Base-by-base conservation (phyloP, 2,888 invertebrate genomes). In the Torymus aiolomorphi region DNA sequence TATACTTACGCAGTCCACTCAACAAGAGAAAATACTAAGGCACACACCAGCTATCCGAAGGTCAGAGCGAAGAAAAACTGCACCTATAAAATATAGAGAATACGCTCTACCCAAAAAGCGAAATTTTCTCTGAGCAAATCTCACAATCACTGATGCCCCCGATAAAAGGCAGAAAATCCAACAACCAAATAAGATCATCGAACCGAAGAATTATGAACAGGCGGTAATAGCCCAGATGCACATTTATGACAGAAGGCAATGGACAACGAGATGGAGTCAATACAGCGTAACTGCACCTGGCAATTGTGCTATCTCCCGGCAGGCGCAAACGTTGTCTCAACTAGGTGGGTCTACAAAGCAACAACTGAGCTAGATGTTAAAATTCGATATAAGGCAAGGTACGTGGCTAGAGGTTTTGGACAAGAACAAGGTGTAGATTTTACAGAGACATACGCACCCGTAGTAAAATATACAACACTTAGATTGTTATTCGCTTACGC, bases 341-440 rank as follows among this genome's bases (percentile, higher is more conserved):
- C n/a, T n/a, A n/a, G n/a, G n/a, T n/a, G n/a, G n/a, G n/a, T n/a
- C n/a, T n/a, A n/a, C n/a, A n/a, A n/a, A n/a, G n/a, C n/a, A n/a
- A n/a, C n/a, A n/a, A n/a, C n/a, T n/a, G 54, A 54, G n/a, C 54
- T 14, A 54, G 54, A 54, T 10, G 11, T 8, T 4, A 12, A 54
- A 54, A 11, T n/a, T 2, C 12, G 54, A 54, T 54, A 54, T 11
- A 54, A 54, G n/a, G 78, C 80, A 63, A 73, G 82, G 62, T 69
- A 81, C 18, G 80, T 80, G 18, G 80, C 80, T 13, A 80, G 73
- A 49, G 77, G 80, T 51, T 78, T 71, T 52, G 14, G 62, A 16
- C 77, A 78, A 69, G 49, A 12, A 59, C 10, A 56, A 4, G 77
- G 80, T 24, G 24, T 73, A 16, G 77, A 80, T 24, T 77, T 24